Conservation (phyloP, 2,113 vertebrate genomes). For the Natator depressus region DNA sequence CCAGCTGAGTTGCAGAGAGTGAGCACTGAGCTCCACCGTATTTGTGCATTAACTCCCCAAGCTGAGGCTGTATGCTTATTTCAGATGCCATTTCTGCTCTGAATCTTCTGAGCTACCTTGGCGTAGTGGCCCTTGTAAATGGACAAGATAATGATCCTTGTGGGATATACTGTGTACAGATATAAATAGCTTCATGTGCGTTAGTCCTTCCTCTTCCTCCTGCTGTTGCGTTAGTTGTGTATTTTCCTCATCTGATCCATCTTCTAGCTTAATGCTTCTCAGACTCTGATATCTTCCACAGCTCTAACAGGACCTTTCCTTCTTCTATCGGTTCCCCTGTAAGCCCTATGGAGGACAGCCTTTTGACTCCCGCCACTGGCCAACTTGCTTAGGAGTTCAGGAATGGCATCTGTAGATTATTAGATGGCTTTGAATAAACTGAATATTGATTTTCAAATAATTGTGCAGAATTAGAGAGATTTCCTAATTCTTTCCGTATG, state of each 20-base stretch:
- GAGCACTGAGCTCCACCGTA: too few species aligned
- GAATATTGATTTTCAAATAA: neutral
- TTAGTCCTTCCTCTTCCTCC: neutral
- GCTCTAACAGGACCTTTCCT: neutral
- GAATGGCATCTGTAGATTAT: conserved; percentile 1
- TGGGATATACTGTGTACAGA: too few species aligned
- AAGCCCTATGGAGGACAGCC: neutral
- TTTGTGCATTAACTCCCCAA: too few species aligned
- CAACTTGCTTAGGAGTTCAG: neutral
- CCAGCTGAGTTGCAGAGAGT: too few species aligned
- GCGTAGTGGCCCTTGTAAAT: too few species aligned
- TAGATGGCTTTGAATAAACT: neutral
- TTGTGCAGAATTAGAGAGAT: neutral
- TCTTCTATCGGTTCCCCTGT: neutral
- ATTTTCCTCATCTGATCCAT: neutral
- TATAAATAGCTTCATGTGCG: fast-evolving
- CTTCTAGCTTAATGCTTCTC: neutral
- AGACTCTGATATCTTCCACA: neutral
- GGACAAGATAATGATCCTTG: too few species aligned
- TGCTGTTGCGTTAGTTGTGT: fast-evolving
- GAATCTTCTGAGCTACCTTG: too few species aligned
- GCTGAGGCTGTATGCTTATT: too few species aligned
- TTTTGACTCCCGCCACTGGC: neutral
- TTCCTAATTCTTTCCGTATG: neutral
- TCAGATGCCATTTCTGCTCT: too few species aligned